Conservation (phyloP, 2,113 vertebrate species). For the Corythaixoides concolor region DNA sequence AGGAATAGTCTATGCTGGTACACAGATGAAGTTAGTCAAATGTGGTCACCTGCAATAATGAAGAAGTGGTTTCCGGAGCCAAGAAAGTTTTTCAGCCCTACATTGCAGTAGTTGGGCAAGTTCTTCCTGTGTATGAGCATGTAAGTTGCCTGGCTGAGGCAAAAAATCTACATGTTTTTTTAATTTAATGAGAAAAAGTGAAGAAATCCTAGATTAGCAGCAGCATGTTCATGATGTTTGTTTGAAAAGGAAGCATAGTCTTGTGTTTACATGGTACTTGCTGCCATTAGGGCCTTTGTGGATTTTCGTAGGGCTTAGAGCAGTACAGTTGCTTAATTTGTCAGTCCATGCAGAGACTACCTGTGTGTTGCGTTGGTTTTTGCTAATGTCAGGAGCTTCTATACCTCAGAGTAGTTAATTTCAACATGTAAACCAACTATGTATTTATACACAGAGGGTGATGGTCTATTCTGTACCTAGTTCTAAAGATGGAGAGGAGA, state of each 20-base stretch:
- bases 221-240: not conserved
- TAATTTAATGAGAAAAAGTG: not conserved
- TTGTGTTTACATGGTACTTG: not conserved
- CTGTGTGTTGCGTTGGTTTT: not conserved
- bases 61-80: not conserved
- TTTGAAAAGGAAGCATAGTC: not conserved
- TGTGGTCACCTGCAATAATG: not conserved
- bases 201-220: not conserved
- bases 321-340: not conserved
- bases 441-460: not conserved
- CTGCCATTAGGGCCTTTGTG: not conserved
- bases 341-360: not conserved
- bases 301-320: not conserved
- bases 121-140: not conserved
- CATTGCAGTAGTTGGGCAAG: not conserved
- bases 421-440: not conserved
- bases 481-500: not conserved
- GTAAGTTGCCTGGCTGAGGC: not conserved
- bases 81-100: not conserved
- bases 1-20: not conserved
- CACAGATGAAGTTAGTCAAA: not conserved
- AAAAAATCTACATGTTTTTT: not conserved
- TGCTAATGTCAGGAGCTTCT: not conserved
- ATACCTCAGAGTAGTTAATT: not conserved
- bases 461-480: not conserved